These are phyloP conservation scores for Sweltsa coloradensis DNA, from an alignment of 1,140 invertebrate genomes.

Conservation along the genomic window DNA sequence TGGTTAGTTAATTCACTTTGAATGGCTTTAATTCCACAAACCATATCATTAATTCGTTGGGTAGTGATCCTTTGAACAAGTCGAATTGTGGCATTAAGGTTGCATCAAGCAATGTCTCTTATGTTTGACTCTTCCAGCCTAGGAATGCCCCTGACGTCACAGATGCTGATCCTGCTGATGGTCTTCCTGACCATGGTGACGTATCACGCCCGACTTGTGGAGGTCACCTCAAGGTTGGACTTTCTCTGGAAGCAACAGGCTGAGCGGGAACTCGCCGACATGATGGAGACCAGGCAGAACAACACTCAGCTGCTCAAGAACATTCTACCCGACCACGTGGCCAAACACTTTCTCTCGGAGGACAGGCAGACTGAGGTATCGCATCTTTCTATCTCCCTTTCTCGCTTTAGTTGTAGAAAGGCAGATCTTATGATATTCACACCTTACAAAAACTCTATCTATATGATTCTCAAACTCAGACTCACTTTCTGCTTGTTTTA, in stretches of 20 bases:
- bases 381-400: no score
- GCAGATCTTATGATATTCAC: no score
- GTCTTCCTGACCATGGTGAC: slow-evolving; percentile 79
- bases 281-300: slow-evolving; percentile 75
- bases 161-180: slow-evolving; percentile 65
- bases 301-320: slow-evolving; percentile 81
- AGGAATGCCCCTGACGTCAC: slow-evolving; percentile 52
- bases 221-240: slow-evolving; percentile 80
- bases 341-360: slow-evolving; percentile 78
- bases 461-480: no score
- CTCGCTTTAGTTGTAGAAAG: no score
- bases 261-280: slow-evolving; percentile 78
- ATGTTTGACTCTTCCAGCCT: slow-evolving; percentile 23
- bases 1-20: no score
- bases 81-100: no score
- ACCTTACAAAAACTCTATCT: no score
- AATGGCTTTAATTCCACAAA: background rate
- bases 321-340: slow-evolving; percentile 93
- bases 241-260: slow-evolving; percentile 94
- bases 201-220: slow-evolving; percentile 81
- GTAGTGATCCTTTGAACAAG: no score
- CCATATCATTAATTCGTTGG: background rate
- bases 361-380: slow-evolving; percentile 60
- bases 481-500: no score
- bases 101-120: slow-evolving; percentile 3